Percentiles rank a stretch among this genome's conserved stretches.
Conservation (phyloP, 2,888 invertebrate genomes). For the Apoda limacodes region DNA sequence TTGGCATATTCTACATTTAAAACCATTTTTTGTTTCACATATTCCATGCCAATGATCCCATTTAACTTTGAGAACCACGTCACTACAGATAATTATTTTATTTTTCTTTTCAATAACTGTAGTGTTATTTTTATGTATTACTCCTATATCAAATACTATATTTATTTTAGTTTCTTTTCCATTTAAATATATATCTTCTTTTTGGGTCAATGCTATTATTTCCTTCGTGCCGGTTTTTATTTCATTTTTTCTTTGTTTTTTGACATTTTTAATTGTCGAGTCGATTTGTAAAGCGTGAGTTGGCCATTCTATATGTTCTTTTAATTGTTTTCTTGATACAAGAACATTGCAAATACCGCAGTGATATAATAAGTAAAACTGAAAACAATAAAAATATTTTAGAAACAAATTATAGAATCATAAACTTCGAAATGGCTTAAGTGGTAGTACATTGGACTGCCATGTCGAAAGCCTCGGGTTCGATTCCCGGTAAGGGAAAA, state of each 20-base stretch:
- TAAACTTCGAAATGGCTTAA: no score
- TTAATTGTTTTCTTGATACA: conserved; percentile 19
- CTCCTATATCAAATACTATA: conserved; percentile 8
- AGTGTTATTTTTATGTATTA: conserved; percentile 1
- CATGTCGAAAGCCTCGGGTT: no score
- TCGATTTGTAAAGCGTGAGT: conserved; percentile 10
- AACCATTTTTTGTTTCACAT: conserved; percentile 3
- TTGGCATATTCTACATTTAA: conserved; percentile 18
- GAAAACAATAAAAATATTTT: no score
- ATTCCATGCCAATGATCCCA: conserved; percentile 24
- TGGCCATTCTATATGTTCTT: conserved; percentile 21
- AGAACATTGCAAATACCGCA: conserved; percentile 30
- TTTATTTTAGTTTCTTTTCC: conserved; percentile 15
- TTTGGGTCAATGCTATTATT: conserved; percentile 9
- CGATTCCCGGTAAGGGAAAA: no score
- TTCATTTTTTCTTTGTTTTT: conserved; percentile 13
- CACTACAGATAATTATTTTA: conserved; percentile 17
- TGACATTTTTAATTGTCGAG: conserved; percentile 6
- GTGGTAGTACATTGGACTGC: no score
- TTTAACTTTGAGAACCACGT: conserved; percentile 16
- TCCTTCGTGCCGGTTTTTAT: conserved; percentile 16
- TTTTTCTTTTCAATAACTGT: conserved; percentile 10
- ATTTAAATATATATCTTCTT: conserved; percentile 15
- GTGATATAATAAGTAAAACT: conserved; percentile 29
- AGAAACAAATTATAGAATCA: no score